These are phyloP conservation scores for Nemapogon koenigi DNA, from an alignment of 2,888 invertebrate species.

Conservation along the genomic window DNA sequence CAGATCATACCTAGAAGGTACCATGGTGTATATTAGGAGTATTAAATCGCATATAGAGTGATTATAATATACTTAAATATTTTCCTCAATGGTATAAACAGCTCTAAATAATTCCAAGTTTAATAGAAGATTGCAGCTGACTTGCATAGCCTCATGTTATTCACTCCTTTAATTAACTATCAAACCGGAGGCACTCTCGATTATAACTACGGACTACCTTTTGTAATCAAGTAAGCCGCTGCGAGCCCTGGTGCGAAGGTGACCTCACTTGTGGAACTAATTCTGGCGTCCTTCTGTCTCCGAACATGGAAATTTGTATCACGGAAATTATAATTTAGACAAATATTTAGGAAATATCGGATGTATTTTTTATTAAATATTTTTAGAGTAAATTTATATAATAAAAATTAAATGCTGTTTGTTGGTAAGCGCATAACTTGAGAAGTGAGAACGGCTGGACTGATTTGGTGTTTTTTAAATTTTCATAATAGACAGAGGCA, in stretches of 20 bases:
- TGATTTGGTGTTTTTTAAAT: too few relatives aligned
- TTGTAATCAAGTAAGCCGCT: slow-evolving; percentile 27
- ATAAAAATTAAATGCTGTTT: too few relatives aligned
- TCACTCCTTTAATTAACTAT: slow-evolving; percentile 63
- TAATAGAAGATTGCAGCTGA: slow-evolving; percentile 50
- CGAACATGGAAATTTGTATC: background rate
- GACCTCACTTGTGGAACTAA: slow-evolving; percentile 9
- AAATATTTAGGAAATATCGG: too few relatives aligned
- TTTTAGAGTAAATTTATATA: too few relatives aligned
- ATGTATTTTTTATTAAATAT: too few relatives aligned
- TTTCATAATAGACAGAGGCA: too few relatives aligned
- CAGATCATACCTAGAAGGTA: too few relatives aligned
- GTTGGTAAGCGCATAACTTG: too few relatives aligned
- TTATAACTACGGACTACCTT: slow-evolving; percentile 56
- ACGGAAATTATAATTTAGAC: too few relatives aligned
- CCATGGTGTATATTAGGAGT: too few relatives aligned
- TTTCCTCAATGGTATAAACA: slow-evolving; percentile 24
- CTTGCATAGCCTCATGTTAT: slow-evolving; percentile 52
- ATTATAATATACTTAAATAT: background rate
- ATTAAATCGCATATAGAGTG: too few relatives aligned
- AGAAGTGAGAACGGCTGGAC: too few relatives aligned
- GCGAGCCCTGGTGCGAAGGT: background rate
- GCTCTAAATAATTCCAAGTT: slow-evolving; percentile 26
- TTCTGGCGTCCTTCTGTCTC: slow-evolving; percentile 10
- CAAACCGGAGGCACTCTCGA: slow-evolving; percentile 56